phyloP scores from a whole-genome alignment of 2,797 vertebrate species.

The Alfaro cultratus region DNA sequence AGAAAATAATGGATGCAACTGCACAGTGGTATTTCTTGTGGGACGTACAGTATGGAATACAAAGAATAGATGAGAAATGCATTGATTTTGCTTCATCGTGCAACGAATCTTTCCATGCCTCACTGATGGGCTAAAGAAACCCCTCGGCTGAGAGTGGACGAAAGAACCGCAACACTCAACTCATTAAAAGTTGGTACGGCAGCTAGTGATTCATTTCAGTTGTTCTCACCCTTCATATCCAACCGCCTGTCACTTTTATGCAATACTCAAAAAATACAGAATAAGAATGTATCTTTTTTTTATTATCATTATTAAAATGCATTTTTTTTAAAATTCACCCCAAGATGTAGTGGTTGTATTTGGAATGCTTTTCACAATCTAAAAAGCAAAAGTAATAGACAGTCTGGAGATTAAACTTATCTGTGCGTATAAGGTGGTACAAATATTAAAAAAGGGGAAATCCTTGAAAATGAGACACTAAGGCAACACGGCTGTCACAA shows the following conservation, averaged over 20 bases:
- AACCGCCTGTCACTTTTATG: neutral
- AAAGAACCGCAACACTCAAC: neutral
- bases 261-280: neutral
- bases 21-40: slow-evolving; percentile 44
- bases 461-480: neutral
- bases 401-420: neutral
- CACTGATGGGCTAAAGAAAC: neutral
- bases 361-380: neutral
- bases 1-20: slow-evolving; percentile 16
- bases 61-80: neutral
- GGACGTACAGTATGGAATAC: slow-evolving; percentile 42
- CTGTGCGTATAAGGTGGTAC: neutral
- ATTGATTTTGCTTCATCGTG: neutral
- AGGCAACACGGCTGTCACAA: neutral
- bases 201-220: neutral
- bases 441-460: neutral
- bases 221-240: neutral
- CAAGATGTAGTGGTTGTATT: neutral
- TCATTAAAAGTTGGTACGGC: neutral
- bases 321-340: neutral
- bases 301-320: neutral
- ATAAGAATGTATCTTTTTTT: neutral
- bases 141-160: neutral
- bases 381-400: neutral
- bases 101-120: neutral